Percentiles rank a stretch among this genome's conserved stretches.
phyloP scores from a whole-genome alignment of 2,888 invertebrate genomes.

The Pegoplata infirma region DNA sequence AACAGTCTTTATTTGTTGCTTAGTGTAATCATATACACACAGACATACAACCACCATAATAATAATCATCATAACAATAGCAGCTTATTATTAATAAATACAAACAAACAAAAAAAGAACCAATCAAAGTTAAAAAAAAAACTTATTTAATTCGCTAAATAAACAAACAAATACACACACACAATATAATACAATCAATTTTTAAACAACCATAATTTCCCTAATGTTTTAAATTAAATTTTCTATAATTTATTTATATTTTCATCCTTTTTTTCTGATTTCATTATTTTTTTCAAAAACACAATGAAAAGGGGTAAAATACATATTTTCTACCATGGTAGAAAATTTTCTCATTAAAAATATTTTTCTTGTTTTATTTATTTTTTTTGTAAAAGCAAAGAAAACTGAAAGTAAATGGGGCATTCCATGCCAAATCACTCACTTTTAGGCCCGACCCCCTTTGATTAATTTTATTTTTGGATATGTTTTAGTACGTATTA shows the following conservation, averaged over 20 bases:
- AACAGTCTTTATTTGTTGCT: too few relatives aligned
- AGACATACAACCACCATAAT: neutral
- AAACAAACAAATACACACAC: slow-evolving; percentile 21
- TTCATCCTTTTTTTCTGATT: neutral
- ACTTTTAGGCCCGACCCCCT: too few relatives aligned
- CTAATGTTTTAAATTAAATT: slow-evolving; percentile 17
- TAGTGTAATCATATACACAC: neutral
- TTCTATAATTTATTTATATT: neutral
- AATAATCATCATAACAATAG: neutral
- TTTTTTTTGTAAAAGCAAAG: neutral
- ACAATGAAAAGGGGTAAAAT: slow-evolving; percentile 1
- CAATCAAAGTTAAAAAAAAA: slow-evolving; percentile 4
- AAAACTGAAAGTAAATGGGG: neutral
- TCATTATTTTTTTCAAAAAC: neutral
- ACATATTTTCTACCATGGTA: neutral
- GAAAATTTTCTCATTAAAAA: neutral
- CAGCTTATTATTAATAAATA: neutral
- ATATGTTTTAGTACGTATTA: too few relatives aligned
- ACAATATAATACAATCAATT: too few relatives aligned
- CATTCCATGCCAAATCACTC: too few relatives aligned
- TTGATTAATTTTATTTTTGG: too few relatives aligned
- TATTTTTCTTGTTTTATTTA: too few relatives aligned
- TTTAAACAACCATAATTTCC: slow-evolving; percentile 33
- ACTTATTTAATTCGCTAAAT: slow-evolving; percentile 30
- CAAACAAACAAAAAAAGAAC: neutral